Evolutionary conservation across 2,113 vertebrate genomes (phyloP).

Genomic region (Psilopogon haemacephalus): DNA sequence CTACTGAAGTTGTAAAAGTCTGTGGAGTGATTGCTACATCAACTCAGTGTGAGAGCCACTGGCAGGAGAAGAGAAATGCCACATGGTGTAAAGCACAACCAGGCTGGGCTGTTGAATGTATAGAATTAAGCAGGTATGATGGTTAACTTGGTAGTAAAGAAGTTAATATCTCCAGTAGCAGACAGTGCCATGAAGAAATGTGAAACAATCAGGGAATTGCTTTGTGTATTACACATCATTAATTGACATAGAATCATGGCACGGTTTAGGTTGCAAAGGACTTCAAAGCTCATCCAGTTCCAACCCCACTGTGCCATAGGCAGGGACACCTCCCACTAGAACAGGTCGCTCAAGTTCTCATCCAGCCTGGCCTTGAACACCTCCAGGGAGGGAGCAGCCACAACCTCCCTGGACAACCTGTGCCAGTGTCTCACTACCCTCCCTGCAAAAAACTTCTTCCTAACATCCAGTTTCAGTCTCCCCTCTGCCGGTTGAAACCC

Average conservation of each 20-base stretch:
- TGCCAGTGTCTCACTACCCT: too few relatives aligned
- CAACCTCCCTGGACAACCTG: too few relatives aligned
- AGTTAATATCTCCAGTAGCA: background rate
- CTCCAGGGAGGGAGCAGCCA: too few relatives aligned
- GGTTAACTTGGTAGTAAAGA: background rate
- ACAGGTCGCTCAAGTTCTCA: too few relatives aligned
- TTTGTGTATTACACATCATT: background rate
- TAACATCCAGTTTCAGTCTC: too few relatives aligned
- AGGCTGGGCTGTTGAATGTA: background rate
- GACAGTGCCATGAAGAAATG: background rate
- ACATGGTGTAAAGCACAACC: background rate
- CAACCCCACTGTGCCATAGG: too few relatives aligned
- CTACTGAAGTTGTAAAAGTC: background rate
- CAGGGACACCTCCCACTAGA: too few relatives aligned
- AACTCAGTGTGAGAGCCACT: background rate
- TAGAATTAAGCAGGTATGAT: background rate
- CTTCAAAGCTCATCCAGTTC: too few relatives aligned
- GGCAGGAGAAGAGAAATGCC: background rate
- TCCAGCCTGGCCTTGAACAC: too few relatives aligned
- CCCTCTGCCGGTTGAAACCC: too few relatives aligned
- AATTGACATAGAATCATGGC: background rate
- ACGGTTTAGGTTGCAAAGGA: too few relatives aligned
- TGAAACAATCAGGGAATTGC: background rate
- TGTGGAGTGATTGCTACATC: background rate
- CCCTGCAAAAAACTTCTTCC: too few relatives aligned